Evolutionary conservation across 2,888 invertebrate genomes (phyloP), one percentile per base, ranked within the genome.

Genomic region (Halictus quadricinctus): DNA sequence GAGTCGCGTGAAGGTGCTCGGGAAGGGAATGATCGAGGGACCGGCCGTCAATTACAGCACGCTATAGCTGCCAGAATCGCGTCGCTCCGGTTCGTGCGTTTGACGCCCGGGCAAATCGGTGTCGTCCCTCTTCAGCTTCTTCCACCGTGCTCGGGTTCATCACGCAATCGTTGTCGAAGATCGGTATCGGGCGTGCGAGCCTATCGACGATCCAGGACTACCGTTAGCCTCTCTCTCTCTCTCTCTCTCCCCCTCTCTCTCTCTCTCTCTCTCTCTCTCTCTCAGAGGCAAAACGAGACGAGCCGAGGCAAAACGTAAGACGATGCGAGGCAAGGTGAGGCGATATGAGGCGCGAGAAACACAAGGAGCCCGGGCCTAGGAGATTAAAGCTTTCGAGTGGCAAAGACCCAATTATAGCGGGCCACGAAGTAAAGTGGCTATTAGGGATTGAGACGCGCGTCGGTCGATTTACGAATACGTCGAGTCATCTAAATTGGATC

Each of bases 351-450:
- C 76, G 76, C 81, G 86, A 87, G 86, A 72, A 85, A 86, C 29
- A 77, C 78, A 58, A 64, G 79, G 58, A 46, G 64, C 80, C 73
- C 73, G 75, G n/a, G 75, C 64, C 54, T 50, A 48, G 64, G 69
- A 70, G 41, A 80, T 83, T 73, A 69, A 83, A 84, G 84, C 84
- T 79, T 73, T 77, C 74, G 83, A 70, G 60, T 13, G 41, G 78
- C 70, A 75, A 79, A 60, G 91, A 88, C 83, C 88, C 88, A 92
- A 91, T 91, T 92, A 91, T 86, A 90, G 84, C 85, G 84, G 80
- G 85, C 88, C 88, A 89, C 88, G 81, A 83, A 89, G 88, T 90
- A 75, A 90, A 88, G 85, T 86, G 90, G 90, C 90, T 87, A 87
- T 90, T 87, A 89, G 82, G 74, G 81, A 88, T 82, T 79, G 86